Evolutionary conservation across 92 coral and sea anemone species (phyloP), one percentile per base, ranked within the genome.

Genomic region (Zoanthus sociatus): DNA sequence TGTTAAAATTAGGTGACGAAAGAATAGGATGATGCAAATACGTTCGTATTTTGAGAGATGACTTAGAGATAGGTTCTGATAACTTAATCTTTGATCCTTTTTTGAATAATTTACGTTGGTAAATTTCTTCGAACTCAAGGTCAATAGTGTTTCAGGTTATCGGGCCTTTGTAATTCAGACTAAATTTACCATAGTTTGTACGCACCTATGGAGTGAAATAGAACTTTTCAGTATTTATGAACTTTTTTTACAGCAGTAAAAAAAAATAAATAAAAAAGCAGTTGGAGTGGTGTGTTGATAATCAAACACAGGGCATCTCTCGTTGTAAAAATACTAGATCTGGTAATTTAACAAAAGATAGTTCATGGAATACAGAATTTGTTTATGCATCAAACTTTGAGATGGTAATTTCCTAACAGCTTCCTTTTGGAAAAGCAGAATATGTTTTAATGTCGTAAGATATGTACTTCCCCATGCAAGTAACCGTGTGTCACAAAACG

Each of bases 111-210:
- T 26, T 26, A 26, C 26, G 26, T 26, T 26, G 26, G 26, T 26
- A 26, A 26, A 26, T 26, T 26, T 26, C 26, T 26, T 26, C n/a
- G 1, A 53, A 1, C 1, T 53, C 5, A 9, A 53, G 58, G 58
- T 53, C 74, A 70, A 70, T 70, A 4, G 58, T 45, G 21, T 76
- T 42, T 31, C 81, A 76, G 81, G 64, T 76, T 17, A 76, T 14
- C 14, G 81, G 60, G 64, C 81, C 81, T 76, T 76, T 76, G 44
- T 76, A 76, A 45, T 60, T 76, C 44, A 76, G 6, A 73, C 78
- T 73, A 10, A 73, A 73, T 73, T 73, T 73, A 11, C 78, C 78
- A 73, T 73, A 73, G 3, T 76, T 37, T 1, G 42, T 37, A 1
- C 42, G 42, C 42, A 37, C 42, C 3, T 0, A 1, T 1, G 42